Percentiles rank a stretch among this genome's conserved stretches.
Evolutionary conservation across 2,888 invertebrate genomes (phyloP).

Genomic region (Hyposoter dolosus): DNA sequence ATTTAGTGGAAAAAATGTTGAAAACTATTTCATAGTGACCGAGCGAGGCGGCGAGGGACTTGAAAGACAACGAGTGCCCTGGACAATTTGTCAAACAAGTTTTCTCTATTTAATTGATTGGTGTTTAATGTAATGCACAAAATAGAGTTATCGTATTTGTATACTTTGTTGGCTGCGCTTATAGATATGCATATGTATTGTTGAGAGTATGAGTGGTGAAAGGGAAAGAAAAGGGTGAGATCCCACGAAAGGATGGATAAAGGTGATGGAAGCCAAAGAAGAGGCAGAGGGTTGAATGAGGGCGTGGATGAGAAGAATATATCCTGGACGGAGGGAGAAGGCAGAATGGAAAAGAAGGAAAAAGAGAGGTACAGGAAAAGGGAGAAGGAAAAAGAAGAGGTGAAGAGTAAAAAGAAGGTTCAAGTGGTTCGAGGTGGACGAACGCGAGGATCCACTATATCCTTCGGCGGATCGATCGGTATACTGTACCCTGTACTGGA

Average conservation of each 20-base stretch:
- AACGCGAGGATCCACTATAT: slow-evolving; percentile 78
- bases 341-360: slow-evolving; percentile 47
- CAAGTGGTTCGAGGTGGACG: slow-evolving; percentile 63
- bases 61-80: background rate
- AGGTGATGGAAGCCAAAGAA: slow-evolving; percentile 51
- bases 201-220: slow-evolving; percentile 16
- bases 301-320: slow-evolving; percentile 62
- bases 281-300: slow-evolving; percentile 45
- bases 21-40: too few species aligned
- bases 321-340: slow-evolving; percentile 35
- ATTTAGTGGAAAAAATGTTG: too few species aligned
- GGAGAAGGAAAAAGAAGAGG: slow-evolving; percentile 61
- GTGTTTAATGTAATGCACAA: slow-evolving; percentile 74
- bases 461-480: slow-evolving; percentile 80
- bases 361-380: slow-evolving; percentile 66
- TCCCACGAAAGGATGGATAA: slow-evolving; percentile 24
- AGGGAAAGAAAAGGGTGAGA: slow-evolving; percentile 2
- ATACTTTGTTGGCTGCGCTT: background rate
- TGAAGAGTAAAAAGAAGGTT: slow-evolving; percentile 71
- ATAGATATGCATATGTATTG: slow-evolving; percentile 3
- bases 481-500: slow-evolving; percentile 78
- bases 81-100: slow-evolving; percentile 67
- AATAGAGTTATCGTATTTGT: background rate
- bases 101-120: slow-evolving; percentile 80
- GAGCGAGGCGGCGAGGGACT: too few species aligned